Evolutionary conservation across 2,797 vertebrate genomes (phyloP).

Genomic region (Neopelma chrysocephalum): DNA sequence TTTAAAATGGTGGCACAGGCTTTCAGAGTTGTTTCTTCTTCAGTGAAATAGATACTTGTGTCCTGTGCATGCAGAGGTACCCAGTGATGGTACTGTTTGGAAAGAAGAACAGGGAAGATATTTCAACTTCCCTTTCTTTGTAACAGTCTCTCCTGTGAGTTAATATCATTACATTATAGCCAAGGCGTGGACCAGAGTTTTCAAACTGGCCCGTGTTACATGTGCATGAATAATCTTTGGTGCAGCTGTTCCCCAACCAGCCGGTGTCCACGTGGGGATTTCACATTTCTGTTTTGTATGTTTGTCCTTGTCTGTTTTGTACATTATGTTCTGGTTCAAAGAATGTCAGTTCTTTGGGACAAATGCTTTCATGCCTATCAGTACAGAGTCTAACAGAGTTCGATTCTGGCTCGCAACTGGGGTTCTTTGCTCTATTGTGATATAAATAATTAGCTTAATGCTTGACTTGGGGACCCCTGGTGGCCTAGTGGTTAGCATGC

Average conservation of each 20-base stretch:
- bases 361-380: slow-evolving; percentile 37
- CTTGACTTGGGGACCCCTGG: no score
- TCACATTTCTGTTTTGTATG: slow-evolving; percentile 4
- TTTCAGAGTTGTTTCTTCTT: background rate
- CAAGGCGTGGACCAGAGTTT: background rate
- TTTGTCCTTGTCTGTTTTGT: slow-evolving; percentile 15
- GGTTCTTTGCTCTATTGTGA: slow-evolving; percentile 15
- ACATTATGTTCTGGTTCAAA: slow-evolving; percentile 43
- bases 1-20: background rate
- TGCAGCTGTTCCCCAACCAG: slow-evolving; percentile 45
- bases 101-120: background rate
- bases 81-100: background rate
- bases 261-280: background rate
- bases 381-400: background rate
- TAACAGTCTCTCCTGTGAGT: background rate
- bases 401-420: background rate
- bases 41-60: background rate
- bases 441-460: slow-evolving; percentile 36
- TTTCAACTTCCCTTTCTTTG: background rate
- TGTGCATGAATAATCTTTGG: background rate
- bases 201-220: background rate
- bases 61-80: accelerated
- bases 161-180: background rate
- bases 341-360: background rate
- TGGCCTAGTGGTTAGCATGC: no score